Evolutionary conservation across 2,888 invertebrate species (phyloP).

Genomic region (Myopa tessellatipennis): DNA sequence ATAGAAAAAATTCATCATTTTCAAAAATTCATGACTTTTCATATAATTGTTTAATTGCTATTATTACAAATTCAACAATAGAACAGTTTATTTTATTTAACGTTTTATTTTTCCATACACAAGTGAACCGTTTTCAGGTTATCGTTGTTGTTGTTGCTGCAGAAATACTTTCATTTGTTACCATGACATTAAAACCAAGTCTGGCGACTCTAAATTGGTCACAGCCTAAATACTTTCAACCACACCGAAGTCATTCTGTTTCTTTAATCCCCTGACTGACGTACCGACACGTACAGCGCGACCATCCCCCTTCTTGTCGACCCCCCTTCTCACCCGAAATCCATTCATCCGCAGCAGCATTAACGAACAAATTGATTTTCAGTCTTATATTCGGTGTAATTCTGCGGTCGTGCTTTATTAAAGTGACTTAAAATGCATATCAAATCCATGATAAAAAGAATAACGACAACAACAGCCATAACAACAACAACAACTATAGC

Average conservation of each 20-base stretch:
- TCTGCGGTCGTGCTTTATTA: neutral
- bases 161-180: too few relatives aligned
- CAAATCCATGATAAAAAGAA: neutral
- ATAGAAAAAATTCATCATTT: neutral
- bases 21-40: neutral
- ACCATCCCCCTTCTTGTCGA: neutral
- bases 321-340: neutral
- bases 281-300: neutral
- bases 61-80: too few relatives aligned
- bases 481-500: conserved; percentile 14
- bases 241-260: too few relatives aligned
- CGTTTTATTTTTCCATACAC: too few relatives aligned
- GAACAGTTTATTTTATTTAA: too few relatives aligned
- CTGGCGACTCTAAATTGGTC: neutral
- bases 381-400: neutral
- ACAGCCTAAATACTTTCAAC: neutral
- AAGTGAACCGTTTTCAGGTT: too few relatives aligned
- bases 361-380: conserved; percentile 16
- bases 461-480: conserved; percentile 12
- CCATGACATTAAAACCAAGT: too few relatives aligned
- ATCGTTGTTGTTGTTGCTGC: too few relatives aligned
- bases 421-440: conserved; percentile 16
- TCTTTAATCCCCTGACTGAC: neutral
- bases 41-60: too few relatives aligned
- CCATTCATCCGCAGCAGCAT: neutral